Conservation (phyloP, 2,797 vertebrate genomes). For the Crenichthys baileyi region DNA sequence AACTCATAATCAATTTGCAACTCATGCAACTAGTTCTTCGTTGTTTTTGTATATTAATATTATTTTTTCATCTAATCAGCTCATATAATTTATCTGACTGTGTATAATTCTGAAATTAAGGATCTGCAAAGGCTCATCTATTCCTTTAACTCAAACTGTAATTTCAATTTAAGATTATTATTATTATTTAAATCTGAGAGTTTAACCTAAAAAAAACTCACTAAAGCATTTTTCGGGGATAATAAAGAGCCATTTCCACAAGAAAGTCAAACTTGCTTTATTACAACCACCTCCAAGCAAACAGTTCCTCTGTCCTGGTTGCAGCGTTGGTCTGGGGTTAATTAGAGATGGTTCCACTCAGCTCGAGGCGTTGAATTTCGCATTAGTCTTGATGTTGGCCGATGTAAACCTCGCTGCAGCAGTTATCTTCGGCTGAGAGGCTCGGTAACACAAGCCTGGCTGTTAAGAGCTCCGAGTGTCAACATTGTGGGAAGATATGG, state of each 20-base stretch:
- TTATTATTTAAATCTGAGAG: not conserved
- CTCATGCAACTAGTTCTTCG: not conserved
- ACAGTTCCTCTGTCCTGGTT: slow-evolving; percentile 18
- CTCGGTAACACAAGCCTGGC: slow-evolving; percentile 73
- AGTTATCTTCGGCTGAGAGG: slow-evolving; percentile 68
- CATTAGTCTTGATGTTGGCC: slow-evolving; percentile 75
- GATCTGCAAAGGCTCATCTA: not conserved
- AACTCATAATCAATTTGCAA: not conserved
- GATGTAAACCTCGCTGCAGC: slow-evolving; percentile 64
- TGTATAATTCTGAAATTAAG: not conserved
- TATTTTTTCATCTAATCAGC: not conserved
- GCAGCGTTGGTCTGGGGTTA: slow-evolving; percentile 22
- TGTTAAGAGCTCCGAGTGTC: slow-evolving; percentile 80
- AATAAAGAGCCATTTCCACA: slow-evolving; percentile 34
- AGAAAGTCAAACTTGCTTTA: slow-evolving; percentile 45
- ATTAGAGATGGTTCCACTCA: slow-evolving; percentile 42
- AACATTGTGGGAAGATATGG: slow-evolving; percentile 79
- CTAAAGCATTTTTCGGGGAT: not conserved
- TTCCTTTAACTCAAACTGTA: not conserved
- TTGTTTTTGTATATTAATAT: not conserved
- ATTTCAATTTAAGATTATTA: slow-evolving; percentile 1
- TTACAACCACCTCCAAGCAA: slow-evolving; percentile 43
- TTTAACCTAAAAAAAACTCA: not conserved
- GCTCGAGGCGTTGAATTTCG: slow-evolving; percentile 60
- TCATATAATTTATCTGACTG: not conserved